Evolutionary conservation across 2,888 invertebrate species (phyloP), one percentile per base, ranked within the genome.

Genomic region (Flexamia atlantica): DNA sequence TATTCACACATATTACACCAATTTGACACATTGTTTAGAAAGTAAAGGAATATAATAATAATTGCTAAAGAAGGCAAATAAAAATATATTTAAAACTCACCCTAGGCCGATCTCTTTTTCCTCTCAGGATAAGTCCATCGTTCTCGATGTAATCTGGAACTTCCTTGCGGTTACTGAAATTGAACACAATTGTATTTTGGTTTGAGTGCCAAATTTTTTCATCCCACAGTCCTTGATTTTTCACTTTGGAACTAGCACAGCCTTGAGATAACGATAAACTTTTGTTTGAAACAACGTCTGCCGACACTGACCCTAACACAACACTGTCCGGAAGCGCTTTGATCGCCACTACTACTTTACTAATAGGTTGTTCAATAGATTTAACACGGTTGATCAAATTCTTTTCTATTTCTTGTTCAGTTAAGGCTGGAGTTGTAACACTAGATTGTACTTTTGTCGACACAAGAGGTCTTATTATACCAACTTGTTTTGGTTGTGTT

Each of bases 71-170:
- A 9, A 36, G 36, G 5, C 9, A 36, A 36, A 36, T 36, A 7
- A 36, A 36, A 46, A 46, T 46, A 46, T 9, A 9, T 14, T 14
- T 4, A 2, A 53, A 32, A 81, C 93, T 94, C 89, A 96, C 96
- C 95, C 95, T 96, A 88, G 95, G 93, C 88, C 93, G 92, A 89
- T 94, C 93, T 85, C 94, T 92, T 87, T 93, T 93, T 88, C 92
- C 92, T 88, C 93, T 93, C 88, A 94, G 93, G 87, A 95, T 92
- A 90, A 95, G 92, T 87, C 96, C 96, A 92, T 97, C 97, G 91
- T 97, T 97, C 90, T 96, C 96, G 89, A 97, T 96, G 91, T 97
- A 97, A 92, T 97, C 96, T 80, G 97, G 97, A 88, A 97, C 96
- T 89, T 95, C 95, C 90, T 95, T 95, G 89, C 95, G 93, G 90